phyloP scores from a whole-genome alignment of 1,140 invertebrate genomes.

The Drosophila saltans region DNA sequence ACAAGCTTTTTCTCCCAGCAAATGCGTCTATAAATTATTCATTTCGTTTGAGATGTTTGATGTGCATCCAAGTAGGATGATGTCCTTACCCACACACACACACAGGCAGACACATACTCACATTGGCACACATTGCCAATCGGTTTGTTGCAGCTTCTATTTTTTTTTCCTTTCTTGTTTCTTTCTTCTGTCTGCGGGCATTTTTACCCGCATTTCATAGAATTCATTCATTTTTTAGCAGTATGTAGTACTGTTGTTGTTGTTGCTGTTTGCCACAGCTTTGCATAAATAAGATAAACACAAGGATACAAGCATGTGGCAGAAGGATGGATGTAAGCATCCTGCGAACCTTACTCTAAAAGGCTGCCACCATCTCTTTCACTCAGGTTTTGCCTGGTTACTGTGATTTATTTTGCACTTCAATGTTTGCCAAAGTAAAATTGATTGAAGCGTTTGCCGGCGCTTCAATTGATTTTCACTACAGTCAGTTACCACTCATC shows the following conservation, averaged over 20 bases:
- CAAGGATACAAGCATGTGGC: conserved; percentile 46
- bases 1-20: conserved; percentile 18
- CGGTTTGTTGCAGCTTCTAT: conserved; percentile 53
- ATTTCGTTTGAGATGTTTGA: conserved; percentile 81
- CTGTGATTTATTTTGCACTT: conserved; percentile 81
- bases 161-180: conserved; percentile 29
- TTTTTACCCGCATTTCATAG: conserved; percentile 52
- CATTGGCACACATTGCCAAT: conserved; percentile 32
- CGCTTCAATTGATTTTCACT: conserved; percentile 73
- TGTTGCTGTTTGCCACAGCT: conserved; percentile 71
- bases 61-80: conserved; percentile 60
- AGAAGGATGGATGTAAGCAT: conserved; percentile 13
- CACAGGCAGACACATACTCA: conserved; percentile 2
- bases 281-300: conserved; percentile 82
- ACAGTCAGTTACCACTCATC: conserved; percentile 26
- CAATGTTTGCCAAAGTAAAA: conserved; percentile 81
- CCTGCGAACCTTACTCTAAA: background rate
- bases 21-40: conserved; percentile 78
- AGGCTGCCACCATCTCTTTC: background rate
- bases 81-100: conserved; percentile 34
- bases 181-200: conserved; percentile 24
- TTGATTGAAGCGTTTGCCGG: conserved; percentile 81
- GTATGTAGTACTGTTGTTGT: conserved; percentile 32
- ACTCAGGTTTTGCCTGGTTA: conserved; percentile 30
- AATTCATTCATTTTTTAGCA: conserved; percentile 64